Conservation (phyloP, 37 sponge, comb jelly and placozoan species). For the Diacarnus erythraeanus region DNA sequence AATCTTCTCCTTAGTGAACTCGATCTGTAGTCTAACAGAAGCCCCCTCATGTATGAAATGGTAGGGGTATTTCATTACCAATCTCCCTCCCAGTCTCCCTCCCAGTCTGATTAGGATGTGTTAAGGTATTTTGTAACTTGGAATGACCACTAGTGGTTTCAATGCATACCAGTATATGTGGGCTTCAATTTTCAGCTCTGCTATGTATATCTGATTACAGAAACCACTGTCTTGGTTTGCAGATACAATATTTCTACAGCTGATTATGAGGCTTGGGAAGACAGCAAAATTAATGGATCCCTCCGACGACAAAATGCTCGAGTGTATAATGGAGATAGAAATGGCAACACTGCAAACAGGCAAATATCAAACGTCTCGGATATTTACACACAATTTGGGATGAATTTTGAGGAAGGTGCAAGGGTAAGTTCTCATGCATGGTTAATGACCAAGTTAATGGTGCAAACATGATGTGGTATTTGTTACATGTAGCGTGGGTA, state of each 20-base stretch:
- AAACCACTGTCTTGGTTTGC: neutral
- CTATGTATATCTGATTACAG: neutral
- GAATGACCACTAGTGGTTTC: no score
- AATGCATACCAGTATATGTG: no score
- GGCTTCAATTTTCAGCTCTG: neutral
- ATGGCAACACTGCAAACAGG: neutral
- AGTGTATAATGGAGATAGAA: constrained; percentile 11
- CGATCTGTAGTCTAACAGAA: no score
- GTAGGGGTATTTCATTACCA: no score
- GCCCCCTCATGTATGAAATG: no score
- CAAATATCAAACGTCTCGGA: constrained; percentile 24
- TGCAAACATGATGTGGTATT: neutral
- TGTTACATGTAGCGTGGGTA: constrained; percentile 78
- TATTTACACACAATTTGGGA: constrained; percentile 33
- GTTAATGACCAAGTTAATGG: neutral
- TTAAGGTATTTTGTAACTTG: no score
- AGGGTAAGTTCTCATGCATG: constrained; percentile 11
- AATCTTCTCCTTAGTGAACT: no score
- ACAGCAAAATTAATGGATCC: constrained; percentile 18
- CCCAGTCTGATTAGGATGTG: no score
- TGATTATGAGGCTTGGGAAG: constrained; percentile 88
- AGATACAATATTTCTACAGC: constrained; percentile 97
- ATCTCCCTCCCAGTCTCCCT: no score
- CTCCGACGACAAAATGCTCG: neutral
- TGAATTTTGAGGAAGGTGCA: constrained; percentile 26